Percentiles rank a stretch among this genome's conserved stretches.
phyloP scores from a whole-genome alignment of 2,113 vertebrate species.

The Sinocyclocheilus grahami region DNA sequence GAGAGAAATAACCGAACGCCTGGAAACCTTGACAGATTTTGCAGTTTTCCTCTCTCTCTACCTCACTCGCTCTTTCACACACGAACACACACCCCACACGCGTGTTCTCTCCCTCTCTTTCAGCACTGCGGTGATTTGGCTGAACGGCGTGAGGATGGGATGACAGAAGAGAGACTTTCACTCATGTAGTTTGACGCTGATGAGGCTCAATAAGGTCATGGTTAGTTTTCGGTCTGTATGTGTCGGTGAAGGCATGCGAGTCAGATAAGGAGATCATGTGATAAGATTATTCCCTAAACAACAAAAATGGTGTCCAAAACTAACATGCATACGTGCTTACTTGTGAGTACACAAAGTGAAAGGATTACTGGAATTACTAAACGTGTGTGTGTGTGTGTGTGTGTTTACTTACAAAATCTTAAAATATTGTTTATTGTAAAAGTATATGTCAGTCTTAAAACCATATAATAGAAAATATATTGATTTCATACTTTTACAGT shows the following conservation, averaged over 20 bases:
- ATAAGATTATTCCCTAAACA: neutral
- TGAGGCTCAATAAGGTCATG: constrained; percentile 48
- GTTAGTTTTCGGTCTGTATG: constrained; percentile 8
- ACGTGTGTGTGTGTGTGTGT: no score
- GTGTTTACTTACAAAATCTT: neutral
- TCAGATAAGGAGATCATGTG: constrained; percentile 5
- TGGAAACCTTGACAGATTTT: constrained; percentile 62
- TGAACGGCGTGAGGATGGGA: constrained; percentile 59
- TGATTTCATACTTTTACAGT: neutral
- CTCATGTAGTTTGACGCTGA: constrained; percentile 20
- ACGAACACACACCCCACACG: constrained; percentile 27
- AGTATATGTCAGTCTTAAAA: neutral
- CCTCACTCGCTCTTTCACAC: constrained; percentile 28
- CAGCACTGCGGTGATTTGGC: constrained; percentile 76
- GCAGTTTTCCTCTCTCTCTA: constrained; percentile 56
- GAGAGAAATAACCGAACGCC: constrained; percentile 60
- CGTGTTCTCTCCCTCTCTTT: constrained; percentile 42
- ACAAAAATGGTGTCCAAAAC: neutral
- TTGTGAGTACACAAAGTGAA: no score
- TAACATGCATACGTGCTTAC: neutral
- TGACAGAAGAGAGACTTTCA: constrained; percentile 25
- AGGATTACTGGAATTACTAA: no score
- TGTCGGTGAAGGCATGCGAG: constrained; percentile 17
- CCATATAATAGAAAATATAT: neutral
- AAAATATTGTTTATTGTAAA: neutral